phyloP scores from a whole-genome alignment of 1,140 invertebrate species.

The Oryzaephilus surinamensis region DNA sequence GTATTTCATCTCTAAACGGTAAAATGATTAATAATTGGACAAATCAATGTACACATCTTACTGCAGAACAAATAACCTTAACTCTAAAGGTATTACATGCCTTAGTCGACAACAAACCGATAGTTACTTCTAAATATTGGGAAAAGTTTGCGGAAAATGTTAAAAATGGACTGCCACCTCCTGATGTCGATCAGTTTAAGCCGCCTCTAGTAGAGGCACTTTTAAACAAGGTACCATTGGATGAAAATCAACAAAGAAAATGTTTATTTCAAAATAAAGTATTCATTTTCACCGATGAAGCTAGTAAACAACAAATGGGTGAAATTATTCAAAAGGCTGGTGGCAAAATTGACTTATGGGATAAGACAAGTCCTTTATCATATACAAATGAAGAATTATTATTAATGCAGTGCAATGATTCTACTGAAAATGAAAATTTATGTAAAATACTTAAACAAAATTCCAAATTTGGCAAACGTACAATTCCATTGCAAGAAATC shows the following conservation, averaged over 20 bases:
- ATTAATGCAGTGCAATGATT: conserved; percentile 7
- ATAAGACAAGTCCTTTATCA: not conserved
- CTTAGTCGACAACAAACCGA: conserved; percentile 7
- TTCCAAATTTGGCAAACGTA: conserved; percentile 21
- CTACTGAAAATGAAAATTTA: not conserved
- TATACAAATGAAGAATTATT: not conserved
- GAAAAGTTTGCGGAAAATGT: not conserved
- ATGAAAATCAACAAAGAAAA: not conserved
- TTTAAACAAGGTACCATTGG: conserved; percentile 1
- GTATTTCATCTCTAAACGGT: conserved; percentile 1
- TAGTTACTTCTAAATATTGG: conserved; percentile 7
- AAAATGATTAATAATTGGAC: conserved; percentile 1
- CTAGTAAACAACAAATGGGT: conserved; percentile 2
- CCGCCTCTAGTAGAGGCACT: conserved; percentile 5
- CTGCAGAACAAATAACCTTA: conserved; percentile 4
- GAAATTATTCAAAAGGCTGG: conserved; percentile 4
- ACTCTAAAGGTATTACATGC: conserved; percentile 8
- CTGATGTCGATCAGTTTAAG: conserved; percentile 4
- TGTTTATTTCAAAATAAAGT: conserved; percentile 8
- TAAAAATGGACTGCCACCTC: conserved; percentile 2
- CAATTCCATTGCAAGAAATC: conserved; percentile 39
- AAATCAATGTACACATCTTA: conserved; percentile 3
- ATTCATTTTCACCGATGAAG: conserved; percentile 6
- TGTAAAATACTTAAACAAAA: conserved; percentile 5
- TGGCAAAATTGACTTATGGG: conserved; percentile 4